Evolutionary conservation across 2,888 invertebrate genomes (phyloP).

Genomic region (Azorinus chamasolen): DNA sequence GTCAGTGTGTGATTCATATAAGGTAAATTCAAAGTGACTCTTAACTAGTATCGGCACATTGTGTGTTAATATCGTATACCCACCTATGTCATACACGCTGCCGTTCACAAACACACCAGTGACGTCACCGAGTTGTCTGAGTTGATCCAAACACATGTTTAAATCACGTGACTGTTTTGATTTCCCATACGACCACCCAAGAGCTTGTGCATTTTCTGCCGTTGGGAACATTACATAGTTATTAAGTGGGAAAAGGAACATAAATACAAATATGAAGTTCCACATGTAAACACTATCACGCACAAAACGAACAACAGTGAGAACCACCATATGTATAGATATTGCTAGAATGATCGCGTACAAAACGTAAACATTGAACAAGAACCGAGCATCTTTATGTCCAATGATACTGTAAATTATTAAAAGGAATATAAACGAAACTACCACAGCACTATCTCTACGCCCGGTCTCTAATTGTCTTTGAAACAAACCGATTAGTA

Average conservation of each 20-base stretch:
- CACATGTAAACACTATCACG: neutral
- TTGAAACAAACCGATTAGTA: neutral
- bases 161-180: conserved; percentile 64
- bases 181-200: conserved; percentile 56
- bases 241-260: conserved; percentile 18
- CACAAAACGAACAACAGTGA: neutral
- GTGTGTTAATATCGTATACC: conserved; percentile 69
- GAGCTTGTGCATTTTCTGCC: conserved; percentile 1
- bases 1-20: conserved; percentile 34
- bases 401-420: conserved; percentile 40
- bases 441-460: conserved; percentile 12
- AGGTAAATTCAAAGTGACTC: conserved; percentile 71
- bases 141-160: conserved; percentile 71
- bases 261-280: neutral
- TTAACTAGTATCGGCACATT: conserved; percentile 74
- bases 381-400: conserved; percentile 62
- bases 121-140: conserved; percentile 68
- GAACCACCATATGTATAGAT: conserved; percentile 36
- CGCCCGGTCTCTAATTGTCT: neutral
- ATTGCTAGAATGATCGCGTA: conserved; percentile 44
- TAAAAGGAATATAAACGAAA: conserved; percentile 16
- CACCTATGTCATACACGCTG: conserved; percentile 69
- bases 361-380: conserved; percentile 59
- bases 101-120: conserved; percentile 75
- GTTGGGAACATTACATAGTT: conserved; percentile 51